Evolutionary conservation across 1,140 invertebrate species (phyloP), one percentile per base, ranked within the genome.

Genomic region (Bombus sylvicola): DNA sequence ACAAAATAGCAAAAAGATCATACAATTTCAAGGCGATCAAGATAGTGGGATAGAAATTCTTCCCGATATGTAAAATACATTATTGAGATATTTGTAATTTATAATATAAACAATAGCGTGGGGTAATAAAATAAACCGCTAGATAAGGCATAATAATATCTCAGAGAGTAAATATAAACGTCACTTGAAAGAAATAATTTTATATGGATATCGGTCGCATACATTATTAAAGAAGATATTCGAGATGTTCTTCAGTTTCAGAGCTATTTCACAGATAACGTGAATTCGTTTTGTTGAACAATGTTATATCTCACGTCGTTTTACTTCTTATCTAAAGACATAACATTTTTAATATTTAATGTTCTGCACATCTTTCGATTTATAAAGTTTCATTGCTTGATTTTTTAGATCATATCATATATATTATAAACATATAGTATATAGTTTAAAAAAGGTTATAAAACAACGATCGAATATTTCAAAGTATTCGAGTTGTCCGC

Each of bases 241-340:
- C 39, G 57, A 74, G 39, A 59, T 39, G 68, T 74, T 64, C 53
- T 82, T 64, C 6, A n/a, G 80, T 82, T 82, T 82, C 69, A 25
- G 13, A 3, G 37, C 18, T 34, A 22, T 53, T 34, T n/a, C 41
- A 18, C 53, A 34, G 13, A 62, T 62, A 59, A 73, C 41, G 37
- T 41, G 28, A 31, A n/a, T 43, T 31, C 34, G 34, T 43, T 43
- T 62, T 74, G 25, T 53, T 28, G 2, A 82, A 47, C 25, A 57
- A 31, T 43, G 25, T 82, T 13, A 4, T 28, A 59, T 8, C 71
- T 43, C 6, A n/a, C 15, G 9, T 68, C 62, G 31, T 64, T 43
- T 68, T 12, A 31, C 8, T 39, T 37, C 78, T 53, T 47, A 37
- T 31, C 13, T 6, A 4, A n/a, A 39, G 28, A 31, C n/a, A 3